A percentile compares a stretch with the other conserved stretches of the same genome.
Conservation (phyloP, 2,797 vertebrate species). For the Tolypeutes matacus region DNA sequence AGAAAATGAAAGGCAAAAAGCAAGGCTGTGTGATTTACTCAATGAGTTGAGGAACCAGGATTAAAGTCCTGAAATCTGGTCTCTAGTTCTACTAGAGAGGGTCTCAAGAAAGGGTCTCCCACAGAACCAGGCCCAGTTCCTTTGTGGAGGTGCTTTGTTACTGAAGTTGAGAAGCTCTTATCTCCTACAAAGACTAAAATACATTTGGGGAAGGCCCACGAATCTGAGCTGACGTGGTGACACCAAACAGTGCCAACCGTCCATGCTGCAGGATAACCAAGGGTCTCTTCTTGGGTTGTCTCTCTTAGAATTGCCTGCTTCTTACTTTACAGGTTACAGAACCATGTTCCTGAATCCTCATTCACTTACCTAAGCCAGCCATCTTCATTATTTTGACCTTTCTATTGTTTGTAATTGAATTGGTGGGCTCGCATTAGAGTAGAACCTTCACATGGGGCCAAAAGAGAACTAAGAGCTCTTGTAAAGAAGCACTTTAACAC, state of each 20-base stretch:
- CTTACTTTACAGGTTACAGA: not conserved
- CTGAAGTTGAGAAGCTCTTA: not conserved
- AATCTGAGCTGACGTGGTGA: not conserved
- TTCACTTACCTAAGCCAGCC: not conserved
- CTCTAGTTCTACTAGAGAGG: not conserved
- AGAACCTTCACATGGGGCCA: not conserved
- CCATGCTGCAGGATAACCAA: not conserved
- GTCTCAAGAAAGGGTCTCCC: not conserved
- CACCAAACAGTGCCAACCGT: not conserved
- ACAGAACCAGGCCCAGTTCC: not conserved
- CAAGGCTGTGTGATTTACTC: not conserved
- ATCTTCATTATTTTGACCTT: not conserved
- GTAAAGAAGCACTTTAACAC: not conserved
- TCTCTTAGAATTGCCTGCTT: not conserved
- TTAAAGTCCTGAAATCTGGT: not conserved
- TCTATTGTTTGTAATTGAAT: not conserved
- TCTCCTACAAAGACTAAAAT: not conserved
- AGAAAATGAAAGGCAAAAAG: not conserved
- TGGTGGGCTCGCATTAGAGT: not conserved
- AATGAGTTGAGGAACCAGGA: not conserved
- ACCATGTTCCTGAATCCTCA: not conserved
- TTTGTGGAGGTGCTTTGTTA: not conserved
- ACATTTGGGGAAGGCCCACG: not conserved
- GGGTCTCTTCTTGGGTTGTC: not conserved
- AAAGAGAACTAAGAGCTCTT: slow-evolving; percentile 28